Base-by-base conservation (phyloP, 53 echinoderm and acorn worm genomes). In the Patiria pectinifera region DNA sequence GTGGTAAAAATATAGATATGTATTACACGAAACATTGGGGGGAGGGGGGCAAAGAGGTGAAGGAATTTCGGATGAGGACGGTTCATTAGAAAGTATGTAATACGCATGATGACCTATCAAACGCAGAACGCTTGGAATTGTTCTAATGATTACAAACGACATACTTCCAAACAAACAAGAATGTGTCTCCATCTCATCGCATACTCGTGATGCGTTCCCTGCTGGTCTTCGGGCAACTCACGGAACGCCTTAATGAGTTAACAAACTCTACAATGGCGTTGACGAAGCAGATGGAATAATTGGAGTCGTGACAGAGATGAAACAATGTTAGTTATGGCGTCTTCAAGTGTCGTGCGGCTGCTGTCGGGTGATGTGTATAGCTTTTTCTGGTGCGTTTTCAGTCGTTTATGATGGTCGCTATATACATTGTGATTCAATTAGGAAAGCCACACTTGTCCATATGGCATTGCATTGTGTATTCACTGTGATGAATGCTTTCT, bases 251-350 rank as follows among this genome's bases (percentile, higher is more conserved):
- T 83, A 83, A 83, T 83, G 62, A 83, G 83, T 62, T 60, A 22
- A 59, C 60, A 48, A 45, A 58, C 61, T 13, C n/a, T 59, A 62
- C 59, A 60, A 61, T 4, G 21, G 35, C 61, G 59, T 60, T 53
- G 15, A 35, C 59, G 26, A n/a, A 83, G 25, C 59, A 61, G 26
- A 62, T 61, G 63, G 58, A 83, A 59, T 83, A 83, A 83, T 83
- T 83, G 83, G 83, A 60, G 62, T 61, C n/a, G 83, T 35, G 83
- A 83, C 21, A 60, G 83, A 83, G 35, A 83, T 66, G 66, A 66
- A 66, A 18, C 66, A 66, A 66, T 66, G 66, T 66, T 66, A 66
- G 66, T 11, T 66, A 66, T 66, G 66, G 66, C 66, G 4, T 66
- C 19, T 66, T 66, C 66, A 66, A 2, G 66, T 63, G 63, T 16